phyloP scores from a whole-genome alignment of 2,113 vertebrate species.

The Pelmatolapia mariae region DNA sequence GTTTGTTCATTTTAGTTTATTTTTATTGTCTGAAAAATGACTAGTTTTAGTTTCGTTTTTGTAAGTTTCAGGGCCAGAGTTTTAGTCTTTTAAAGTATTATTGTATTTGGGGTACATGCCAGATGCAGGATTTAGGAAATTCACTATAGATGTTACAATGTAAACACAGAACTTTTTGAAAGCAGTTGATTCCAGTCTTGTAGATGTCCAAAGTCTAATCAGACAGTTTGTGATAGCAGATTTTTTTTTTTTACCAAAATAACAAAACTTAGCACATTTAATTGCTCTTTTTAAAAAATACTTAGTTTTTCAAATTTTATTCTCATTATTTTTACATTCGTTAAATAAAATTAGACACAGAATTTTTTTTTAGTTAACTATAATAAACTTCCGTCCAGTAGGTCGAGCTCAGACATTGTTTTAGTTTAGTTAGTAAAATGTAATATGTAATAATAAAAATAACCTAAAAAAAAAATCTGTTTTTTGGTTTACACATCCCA shows the following conservation, averaged over 20 bases:
- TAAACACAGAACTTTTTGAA: not conserved
- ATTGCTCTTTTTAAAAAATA: not conserved
- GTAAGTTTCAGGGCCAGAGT: not conserved
- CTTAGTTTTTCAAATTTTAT: not conserved
- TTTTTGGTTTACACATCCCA: not conserved
- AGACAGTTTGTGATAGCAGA: rapidly evolving
- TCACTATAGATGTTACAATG: not conserved
- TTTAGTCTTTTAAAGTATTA: not conserved
- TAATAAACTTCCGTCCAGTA: not conserved
- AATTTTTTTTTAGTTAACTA: not conserved
- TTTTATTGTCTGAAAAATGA: not conserved
- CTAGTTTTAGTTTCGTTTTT: not conserved
- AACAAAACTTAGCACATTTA: not conserved
- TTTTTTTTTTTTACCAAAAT: not conserved
- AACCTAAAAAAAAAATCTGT: not conserved
- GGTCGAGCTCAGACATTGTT: not conserved
- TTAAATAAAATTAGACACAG: not conserved
- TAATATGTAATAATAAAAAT: not conserved
- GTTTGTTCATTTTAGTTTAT: not conserved
- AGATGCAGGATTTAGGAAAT: not conserved
- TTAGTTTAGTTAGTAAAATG: not conserved
- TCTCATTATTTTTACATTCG: not conserved
- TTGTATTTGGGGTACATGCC: not conserved
- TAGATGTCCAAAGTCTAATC: not conserved
- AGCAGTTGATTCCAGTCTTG: not conserved